Evolutionary conservation across 2,113 vertebrate genomes (phyloP).

Genomic region (Pionites leucogaster): DNA sequence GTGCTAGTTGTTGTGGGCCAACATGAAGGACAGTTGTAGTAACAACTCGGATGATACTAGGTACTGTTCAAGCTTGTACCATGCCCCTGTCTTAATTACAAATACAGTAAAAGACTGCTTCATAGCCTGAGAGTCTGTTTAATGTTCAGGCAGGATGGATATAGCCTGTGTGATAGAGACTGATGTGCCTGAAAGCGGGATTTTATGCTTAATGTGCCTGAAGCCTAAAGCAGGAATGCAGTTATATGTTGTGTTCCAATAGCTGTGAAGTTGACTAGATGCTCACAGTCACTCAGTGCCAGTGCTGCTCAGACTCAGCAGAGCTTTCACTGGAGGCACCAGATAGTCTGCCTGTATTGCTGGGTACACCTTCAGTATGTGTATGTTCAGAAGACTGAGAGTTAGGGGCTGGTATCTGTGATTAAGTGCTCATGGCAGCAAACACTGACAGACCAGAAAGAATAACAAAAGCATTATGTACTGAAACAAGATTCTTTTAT

Average conservation of each 20-base stretch:
- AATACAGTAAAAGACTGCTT: background rate
- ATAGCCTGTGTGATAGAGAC: background rate
- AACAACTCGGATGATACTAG: background rate
- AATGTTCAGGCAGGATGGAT: background rate
- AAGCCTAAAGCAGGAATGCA: background rate
- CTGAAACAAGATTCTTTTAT: slow-evolving; percentile 65
- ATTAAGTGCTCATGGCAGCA: background rate
- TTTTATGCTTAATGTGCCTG: background rate
- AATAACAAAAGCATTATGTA: background rate
- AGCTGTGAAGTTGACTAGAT: background rate
- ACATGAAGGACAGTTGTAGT: background rate
- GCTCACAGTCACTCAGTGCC: background rate
- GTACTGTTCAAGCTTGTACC: background rate
- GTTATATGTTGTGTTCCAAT: background rate
- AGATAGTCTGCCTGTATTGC: background rate
- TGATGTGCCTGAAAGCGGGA: background rate
- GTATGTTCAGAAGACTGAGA: background rate
- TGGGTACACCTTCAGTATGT: fast-evolving
- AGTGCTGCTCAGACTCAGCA: background rate
- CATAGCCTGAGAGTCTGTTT: background rate
- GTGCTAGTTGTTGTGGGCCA: background rate
- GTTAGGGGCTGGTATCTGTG: background rate
- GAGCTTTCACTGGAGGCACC: background rate
- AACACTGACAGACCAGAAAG: background rate
- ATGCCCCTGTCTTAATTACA: background rate